These are phyloP conservation scores for Drosophila quasianomalipes DNA, from an alignment of 2,888 invertebrate genomes.

Conservation along the genomic window DNA sequence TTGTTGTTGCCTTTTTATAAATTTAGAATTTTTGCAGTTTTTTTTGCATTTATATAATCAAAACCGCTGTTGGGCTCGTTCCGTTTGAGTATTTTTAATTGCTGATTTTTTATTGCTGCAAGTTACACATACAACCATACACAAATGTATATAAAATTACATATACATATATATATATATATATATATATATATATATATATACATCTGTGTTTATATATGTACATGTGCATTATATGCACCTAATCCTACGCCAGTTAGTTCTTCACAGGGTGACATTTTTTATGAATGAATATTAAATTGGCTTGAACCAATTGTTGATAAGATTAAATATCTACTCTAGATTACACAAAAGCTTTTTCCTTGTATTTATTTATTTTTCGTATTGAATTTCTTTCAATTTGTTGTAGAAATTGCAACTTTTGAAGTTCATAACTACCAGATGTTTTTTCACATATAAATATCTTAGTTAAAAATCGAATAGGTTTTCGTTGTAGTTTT, in stretches of 20 bases:
- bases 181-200: not conserved
- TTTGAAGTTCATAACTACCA: not conserved
- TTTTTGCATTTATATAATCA: constrained; percentile 76
- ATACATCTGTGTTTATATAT: not conserved
- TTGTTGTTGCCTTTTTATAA: constrained; percentile 77
- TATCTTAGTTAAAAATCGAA: not conserved
- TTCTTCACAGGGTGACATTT: not conserved
- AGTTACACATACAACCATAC: constrained; percentile 26
- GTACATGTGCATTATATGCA: not conserved
- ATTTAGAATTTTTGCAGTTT: constrained; percentile 78
- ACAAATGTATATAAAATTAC: not conserved
- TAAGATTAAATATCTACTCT: constrained; percentile 18
- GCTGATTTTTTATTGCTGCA: constrained; percentile 39
- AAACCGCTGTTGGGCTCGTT: constrained; percentile 59
- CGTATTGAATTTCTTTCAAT: not conserved
- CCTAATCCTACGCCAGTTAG: not conserved
- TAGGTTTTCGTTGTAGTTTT: not conserved
- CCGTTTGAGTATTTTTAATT: constrained; percentile 64
- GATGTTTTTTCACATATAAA: not conserved
- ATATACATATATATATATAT: not conserved
- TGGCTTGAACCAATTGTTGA: constrained; percentile 3
- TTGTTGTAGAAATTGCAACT: not conserved
- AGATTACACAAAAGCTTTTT: not conserved
- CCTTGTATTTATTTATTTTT: too few species aligned
- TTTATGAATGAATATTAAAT: constrained; percentile 36